Evolutionary conservation across 2,888 invertebrate genomes (phyloP), one percentile per base, ranked within the genome.

Genomic region (Steinernema carpocapsae): DNA sequence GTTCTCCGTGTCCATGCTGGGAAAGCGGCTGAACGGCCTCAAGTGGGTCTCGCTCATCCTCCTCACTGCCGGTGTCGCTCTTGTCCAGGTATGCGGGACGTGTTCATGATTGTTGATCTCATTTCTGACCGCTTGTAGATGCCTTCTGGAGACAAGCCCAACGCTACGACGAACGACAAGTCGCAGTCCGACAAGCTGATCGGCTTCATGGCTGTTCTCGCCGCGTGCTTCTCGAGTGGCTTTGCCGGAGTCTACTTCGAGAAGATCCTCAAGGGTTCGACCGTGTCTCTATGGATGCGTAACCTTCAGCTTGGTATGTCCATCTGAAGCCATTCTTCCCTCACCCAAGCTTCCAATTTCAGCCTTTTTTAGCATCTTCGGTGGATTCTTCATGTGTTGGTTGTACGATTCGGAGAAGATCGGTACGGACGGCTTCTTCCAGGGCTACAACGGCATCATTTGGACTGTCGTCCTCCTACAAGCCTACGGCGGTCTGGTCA

Each of bases 21-120:
- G 93, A 76, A 92, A 92, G 82, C 91, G 91, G 79, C 89, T 97
- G 7, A 90, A 92, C 29, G 90, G 89, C 72, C 92, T 92, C 80
- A 95, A 97, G 87, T 97, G 97, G 97, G 89, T 92, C 48, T 93
- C 97, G 0, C 89, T 97, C 59, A 88, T 93, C 0, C 88, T 95
- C 7, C 90, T 97, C 22, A 92, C 95, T 7, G 85, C 91, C 42
- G 97, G 90, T n/a, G 89, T 89, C 14, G 87, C 88, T 14, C 81
- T 89, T 10, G 89, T 90, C n/a, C 89, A 90, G 84, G 88, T 88
- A 42, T 42, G 22, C 74, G 12, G 2, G 37, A 45, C 12, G 2
- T 26, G 71, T 12, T 37, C 26, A 71, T 17, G 42, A 7, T 70
- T 75, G n/a, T 24, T 19, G 12, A 74, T 17, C 32, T 74, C 12